A percentile compares a stretch with the other conserved stretches of the same genome.
Evolutionary conservation across 37 sponge, comb jelly and placozoan genomes (phyloP).

Genomic region (Cliona cf. orientalis): DNA sequence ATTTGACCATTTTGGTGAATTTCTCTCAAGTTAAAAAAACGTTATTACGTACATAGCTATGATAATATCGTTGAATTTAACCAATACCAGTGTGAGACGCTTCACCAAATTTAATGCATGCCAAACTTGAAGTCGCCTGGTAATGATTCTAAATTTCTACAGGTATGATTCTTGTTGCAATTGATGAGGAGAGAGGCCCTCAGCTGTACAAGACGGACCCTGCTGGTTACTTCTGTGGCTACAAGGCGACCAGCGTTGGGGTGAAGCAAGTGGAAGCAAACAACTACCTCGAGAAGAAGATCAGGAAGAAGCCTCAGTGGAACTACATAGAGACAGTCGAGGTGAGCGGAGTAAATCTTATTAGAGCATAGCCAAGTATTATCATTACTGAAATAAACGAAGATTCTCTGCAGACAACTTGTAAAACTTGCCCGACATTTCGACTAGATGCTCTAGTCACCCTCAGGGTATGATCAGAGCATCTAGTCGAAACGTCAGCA

Average conservation of each 20-base stretch:
- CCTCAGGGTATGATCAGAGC: too few relatives aligned
- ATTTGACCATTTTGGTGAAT: background rate
- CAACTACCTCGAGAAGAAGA: constrained; percentile 98
- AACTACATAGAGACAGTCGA: constrained; percentile 71
- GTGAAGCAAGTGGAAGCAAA: constrained; percentile 97
- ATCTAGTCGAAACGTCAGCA: too few relatives aligned
- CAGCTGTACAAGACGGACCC: constrained; percentile 97
- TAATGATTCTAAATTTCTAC: too few relatives aligned
- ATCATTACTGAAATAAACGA: background rate
- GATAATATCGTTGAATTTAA: too few relatives aligned
- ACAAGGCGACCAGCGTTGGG: constrained; percentile 95
- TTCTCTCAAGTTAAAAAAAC: too few relatives aligned
- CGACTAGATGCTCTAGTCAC: too few relatives aligned
- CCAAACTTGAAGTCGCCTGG: too few relatives aligned
- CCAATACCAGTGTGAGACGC: too few relatives aligned
- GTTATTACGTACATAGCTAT: too few relatives aligned
- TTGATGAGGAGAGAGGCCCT: constrained; percentile 87
- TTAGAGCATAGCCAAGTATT: background rate
- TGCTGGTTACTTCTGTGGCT: constrained; percentile 99
- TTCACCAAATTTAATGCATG: too few relatives aligned
- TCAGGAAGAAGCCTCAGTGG: constrained; percentile 89
- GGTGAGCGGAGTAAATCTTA: constrained; percentile 20
- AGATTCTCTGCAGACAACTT: background rate
- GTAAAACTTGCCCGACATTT: background rate
- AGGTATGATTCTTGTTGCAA: constrained; percentile 90